These are phyloP conservation scores for Rhombomys opimus DNA, from an alignment of 2,113 vertebrate genomes.

Conservation along the genomic window DNA sequence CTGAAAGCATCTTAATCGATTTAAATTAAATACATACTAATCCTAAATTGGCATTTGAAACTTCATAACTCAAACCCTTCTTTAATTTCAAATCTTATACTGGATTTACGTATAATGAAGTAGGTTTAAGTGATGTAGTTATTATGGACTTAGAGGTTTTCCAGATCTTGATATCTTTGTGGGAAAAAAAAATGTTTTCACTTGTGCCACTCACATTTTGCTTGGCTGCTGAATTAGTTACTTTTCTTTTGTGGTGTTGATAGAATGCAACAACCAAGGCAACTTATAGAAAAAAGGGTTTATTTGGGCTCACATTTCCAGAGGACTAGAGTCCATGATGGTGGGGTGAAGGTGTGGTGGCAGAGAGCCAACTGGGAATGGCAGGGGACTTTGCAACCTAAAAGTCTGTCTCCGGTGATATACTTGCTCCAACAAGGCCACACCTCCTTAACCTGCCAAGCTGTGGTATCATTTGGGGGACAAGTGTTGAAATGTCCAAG, in stretches of 20 bases:
- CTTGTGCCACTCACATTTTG: neutral
- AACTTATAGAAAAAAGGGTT: neutral
- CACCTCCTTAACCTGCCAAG: no score
- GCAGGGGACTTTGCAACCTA: no score
- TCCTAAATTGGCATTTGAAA: neutral
- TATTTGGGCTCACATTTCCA: neutral
- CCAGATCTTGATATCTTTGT: neutral
- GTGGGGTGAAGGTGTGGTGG: neutral
- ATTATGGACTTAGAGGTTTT: neutral
- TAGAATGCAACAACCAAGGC: neutral
- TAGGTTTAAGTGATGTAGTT: neutral
- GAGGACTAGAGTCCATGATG: neutral
- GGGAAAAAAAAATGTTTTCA: neutral
- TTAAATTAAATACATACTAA: slow-evolving; percentile 28
- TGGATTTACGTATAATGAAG: neutral
- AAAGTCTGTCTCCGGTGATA: no score
- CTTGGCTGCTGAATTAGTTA: neutral
- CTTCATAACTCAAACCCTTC: neutral
- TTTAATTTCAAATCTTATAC: neutral
- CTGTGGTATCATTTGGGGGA: no score
- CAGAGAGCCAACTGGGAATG: no score
- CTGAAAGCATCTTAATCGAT: slow-evolving; percentile 18
- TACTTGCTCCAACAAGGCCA: no score
- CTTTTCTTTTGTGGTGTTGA: neutral
- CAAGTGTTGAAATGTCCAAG: no score